Evolutionary conservation across 2,888 invertebrate species (phyloP), one percentile per base, ranked within the genome.

Genomic region (Saturnia pavonia): DNA sequence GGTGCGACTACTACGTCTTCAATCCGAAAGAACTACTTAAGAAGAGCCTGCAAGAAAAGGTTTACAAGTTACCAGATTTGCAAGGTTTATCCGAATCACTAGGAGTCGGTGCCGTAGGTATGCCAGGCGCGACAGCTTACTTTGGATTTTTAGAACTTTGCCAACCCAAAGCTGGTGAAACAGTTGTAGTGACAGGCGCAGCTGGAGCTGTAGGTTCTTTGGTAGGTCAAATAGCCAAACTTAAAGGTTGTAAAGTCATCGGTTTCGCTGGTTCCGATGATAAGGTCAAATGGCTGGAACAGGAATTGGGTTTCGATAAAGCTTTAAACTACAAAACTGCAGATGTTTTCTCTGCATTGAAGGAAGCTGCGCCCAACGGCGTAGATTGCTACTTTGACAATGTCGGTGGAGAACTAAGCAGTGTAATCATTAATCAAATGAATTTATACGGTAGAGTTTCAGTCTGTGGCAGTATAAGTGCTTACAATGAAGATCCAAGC

Each of bases 141-240:
- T 96, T 96, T 82, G 97, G 96, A 2, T 90, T 97, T 16, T 78
- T 95, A 65, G 95, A 96, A 72, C 78, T 96, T 27, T 96, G 96
- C 78, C 85, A 96, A 67, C 96, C 96, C 0, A 95, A 96, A 85
- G 77, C 92, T 0, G 96, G 96, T 0, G 96, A 97, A 81, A 96
- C 95, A 0, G 94, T 97, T 0, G 95, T 97, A 0, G 95, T 97
- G 3, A 95, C 95, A 4, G 95, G 95, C 0, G 97, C 97, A 3
- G 97, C 96, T 0, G 97, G 97, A 1, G 96, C 96, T 3, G 96
- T 97, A 0, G 97, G 97, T 3, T 95, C 95, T 70, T 82, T 95
- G 16, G 97, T 96, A 0, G 97, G 97, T 2, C 97, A 97, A 87
- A 96, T 97, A 69, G 97, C 95, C 0, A 97, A 96, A 86, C 94